Conservation (phyloP, 2,113 vertebrate genomes). For the Thamnaconus septentrionalis region DNA sequence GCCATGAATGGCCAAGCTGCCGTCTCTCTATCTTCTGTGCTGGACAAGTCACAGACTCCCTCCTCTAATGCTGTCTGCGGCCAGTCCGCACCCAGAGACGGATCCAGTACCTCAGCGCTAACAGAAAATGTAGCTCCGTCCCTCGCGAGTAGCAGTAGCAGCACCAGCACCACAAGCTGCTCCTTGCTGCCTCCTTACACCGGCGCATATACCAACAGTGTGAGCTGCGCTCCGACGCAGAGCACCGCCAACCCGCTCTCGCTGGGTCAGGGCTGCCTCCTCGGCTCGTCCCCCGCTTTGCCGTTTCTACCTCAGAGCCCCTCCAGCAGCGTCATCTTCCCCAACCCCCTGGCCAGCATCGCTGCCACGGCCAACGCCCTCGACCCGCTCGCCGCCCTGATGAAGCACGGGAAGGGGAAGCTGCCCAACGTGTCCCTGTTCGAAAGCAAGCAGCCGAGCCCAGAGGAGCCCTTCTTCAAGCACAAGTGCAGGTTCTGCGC, state of each 20-base stretch:
- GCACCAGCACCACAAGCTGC: slow-evolving; percentile 53
- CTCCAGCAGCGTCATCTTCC: slow-evolving; percentile 91
- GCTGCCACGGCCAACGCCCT: slow-evolving; percentile 91
- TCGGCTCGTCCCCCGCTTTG: slow-evolving; percentile 82
- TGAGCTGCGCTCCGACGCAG: slow-evolving; percentile 71
- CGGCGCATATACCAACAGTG: slow-evolving; percentile 61
- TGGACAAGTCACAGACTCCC: slow-evolving; percentile 75
- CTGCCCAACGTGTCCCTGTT: slow-evolving; percentile 88
- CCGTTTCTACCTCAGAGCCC: slow-evolving; percentile 96
- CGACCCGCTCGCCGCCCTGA: slow-evolving; percentile 89
- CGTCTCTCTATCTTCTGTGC: slow-evolving; percentile 64
- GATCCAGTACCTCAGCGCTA: slow-evolving; percentile 67
- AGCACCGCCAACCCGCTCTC: slow-evolving; percentile 78
- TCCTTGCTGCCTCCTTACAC: slow-evolving; percentile 70
- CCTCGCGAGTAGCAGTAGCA: slow-evolving; percentile 43
- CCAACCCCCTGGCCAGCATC: slow-evolving; percentile 94
- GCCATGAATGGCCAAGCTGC: slow-evolving; percentile 73
- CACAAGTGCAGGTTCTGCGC: slow-evolving; percentile 98
- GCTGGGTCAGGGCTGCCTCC: slow-evolving; percentile 79
- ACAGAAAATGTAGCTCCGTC: slow-evolving; percentile 65
- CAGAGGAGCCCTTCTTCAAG: slow-evolving; percentile 97
- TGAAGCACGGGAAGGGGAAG: slow-evolving; percentile 94
- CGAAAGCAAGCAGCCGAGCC: slow-evolving; percentile 85
- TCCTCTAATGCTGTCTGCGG: slow-evolving; percentile 75
- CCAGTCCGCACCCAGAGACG: slow-evolving; percentile 70